Base-by-base conservation (phyloP, 2,888 invertebrate genomes). In the Drosophila mayaguana region DNA sequence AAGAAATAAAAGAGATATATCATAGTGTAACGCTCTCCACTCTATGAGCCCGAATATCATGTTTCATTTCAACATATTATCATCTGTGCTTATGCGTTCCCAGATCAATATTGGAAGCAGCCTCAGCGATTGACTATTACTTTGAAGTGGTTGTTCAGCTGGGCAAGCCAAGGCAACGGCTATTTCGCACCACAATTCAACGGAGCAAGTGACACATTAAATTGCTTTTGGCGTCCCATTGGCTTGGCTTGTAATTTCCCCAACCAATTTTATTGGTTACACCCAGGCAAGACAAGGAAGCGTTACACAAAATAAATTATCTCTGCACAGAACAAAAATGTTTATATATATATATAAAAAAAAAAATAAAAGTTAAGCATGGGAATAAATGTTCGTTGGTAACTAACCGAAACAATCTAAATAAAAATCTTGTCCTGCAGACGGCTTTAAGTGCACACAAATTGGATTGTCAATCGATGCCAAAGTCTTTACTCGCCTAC, bases 201-300 rank as follows among this genome's bases (percentile, higher is more conserved):
- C 8, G n/a, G 4, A 14, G 18, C 60, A 20, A 43, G 50, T 32
- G 50, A 45, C 12, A 42, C 38, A 55, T 38, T 22, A 50, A 71
- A 78, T 78, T 69, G 68, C 63, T 71, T 69, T 63, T 68, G 81
- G 78, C 81, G 57, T 81, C 61, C 64, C 75, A 66, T 69, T 78
- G 75, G 69, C 64, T 64, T 61, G 46, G 28, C 12, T 63, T 63
- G 65, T 59, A 65, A 78, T 78, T 78, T 69, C 48, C 68, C 34
- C 71, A 32, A 36, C 59, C 69, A 68, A 54, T 68, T 80, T 50
- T 25, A 62, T 60, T 32, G 40, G 50, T 43, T 57, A 36, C 28
- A 48, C 51, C 40, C 57, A 50, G 42, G 61, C 34, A 48, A 36
- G 28, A 28, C 62, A 46, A 32, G 53, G 42, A 60, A 59, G 22